phyloP scores from a whole-genome alignment of 2,888 invertebrate species.

The Lasioglossum villosulum region DNA sequence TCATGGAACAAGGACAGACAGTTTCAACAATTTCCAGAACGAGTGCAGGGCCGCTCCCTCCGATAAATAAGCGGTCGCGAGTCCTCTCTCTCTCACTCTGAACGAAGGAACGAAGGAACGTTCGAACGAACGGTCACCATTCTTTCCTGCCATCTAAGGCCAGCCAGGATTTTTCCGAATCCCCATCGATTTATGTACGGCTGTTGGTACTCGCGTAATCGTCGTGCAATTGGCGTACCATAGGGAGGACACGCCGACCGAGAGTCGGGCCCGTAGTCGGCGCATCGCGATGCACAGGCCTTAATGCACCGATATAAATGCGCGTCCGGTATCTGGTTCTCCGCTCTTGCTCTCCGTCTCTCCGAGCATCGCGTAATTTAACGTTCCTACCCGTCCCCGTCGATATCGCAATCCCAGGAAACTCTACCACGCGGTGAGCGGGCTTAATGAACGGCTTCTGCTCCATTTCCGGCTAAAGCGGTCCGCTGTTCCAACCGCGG shows the following conservation, averaged over 20 bases:
- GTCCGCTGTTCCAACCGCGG: slow-evolving; percentile 16
- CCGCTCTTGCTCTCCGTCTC: slow-evolving; percentile 51
- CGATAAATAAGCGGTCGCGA: slow-evolving; percentile 45
- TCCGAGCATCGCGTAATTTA: slow-evolving; percentile 68
- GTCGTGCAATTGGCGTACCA: slow-evolving; percentile 67
- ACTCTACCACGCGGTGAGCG: slow-evolving; percentile 37
- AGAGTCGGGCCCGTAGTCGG: slow-evolving; percentile 26
- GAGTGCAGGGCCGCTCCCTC: no score
- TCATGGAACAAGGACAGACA: not conserved
- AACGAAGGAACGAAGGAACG: not conserved
- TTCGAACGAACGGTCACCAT: slow-evolving; percentile 33
- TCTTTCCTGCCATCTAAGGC: slow-evolving; percentile 55
- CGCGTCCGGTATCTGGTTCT: slow-evolving; percentile 73
- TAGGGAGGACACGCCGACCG: slow-evolving; percentile 50
- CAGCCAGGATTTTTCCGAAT: slow-evolving; percentile 38
- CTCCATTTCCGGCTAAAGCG: slow-evolving; percentile 66
- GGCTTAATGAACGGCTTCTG: slow-evolving; percentile 65
- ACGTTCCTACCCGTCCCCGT: slow-evolving; percentile 58
- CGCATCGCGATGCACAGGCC: slow-evolving; percentile 66
- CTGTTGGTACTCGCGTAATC: slow-evolving; percentile 66
- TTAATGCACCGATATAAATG: slow-evolving; percentile 76
- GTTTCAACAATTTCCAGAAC: not conserved
- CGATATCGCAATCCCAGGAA: slow-evolving; percentile 70
- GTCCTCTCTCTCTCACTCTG: not conserved
- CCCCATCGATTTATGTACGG: slow-evolving; percentile 57